Base-by-base conservation (phyloP, 2,113 vertebrate genomes). In the Parus major region DNA sequence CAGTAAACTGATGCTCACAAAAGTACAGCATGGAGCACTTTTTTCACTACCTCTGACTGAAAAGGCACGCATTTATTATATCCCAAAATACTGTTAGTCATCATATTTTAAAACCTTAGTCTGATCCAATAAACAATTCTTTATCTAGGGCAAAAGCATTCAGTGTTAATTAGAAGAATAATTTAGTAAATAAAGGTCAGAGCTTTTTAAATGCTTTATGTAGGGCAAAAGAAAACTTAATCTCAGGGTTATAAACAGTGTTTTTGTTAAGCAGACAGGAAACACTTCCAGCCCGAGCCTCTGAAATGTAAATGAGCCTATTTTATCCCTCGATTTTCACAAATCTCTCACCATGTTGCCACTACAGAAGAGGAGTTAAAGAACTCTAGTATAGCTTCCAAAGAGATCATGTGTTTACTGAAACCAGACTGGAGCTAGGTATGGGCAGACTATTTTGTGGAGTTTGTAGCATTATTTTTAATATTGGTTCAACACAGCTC, bases 231-330 rank as follows among this genome's bases (percentile, higher is more conserved):
- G 63, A 89, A 94, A 90, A 88, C 16, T 79, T 95, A 49, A 85
- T 92, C 52, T 78, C 29, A 27, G 47, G 46, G 39, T 70, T 91
- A 69, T 63, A 86, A 93, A 44, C 29, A 91, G 44, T 39, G 59
- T 72, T 92, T 56, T 57, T 77, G 27, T 90, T 82, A 82, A 88
- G 86, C 52, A 91, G 89, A 61, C 20, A 88, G 79, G 71, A 94
- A 86, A 79, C 82, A 85, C 47, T 94, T 95, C 65, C 79, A 93
- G 47, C 11, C 52, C 1, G 59, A 91, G 35, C 42, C 87, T 95
- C 81, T 95, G 92, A 95, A 96, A 96, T 95, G 75, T 73, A 95
- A 95, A 96, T 94, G 55, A 95, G 50, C 31, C 29, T 24, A 41
- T 92, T 91, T 94, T 90, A 95, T 92, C 79, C 52, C 85, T 88